Base-by-base conservation (phyloP, 2,113 vertebrate species). In the Urocolius indicus region DNA sequence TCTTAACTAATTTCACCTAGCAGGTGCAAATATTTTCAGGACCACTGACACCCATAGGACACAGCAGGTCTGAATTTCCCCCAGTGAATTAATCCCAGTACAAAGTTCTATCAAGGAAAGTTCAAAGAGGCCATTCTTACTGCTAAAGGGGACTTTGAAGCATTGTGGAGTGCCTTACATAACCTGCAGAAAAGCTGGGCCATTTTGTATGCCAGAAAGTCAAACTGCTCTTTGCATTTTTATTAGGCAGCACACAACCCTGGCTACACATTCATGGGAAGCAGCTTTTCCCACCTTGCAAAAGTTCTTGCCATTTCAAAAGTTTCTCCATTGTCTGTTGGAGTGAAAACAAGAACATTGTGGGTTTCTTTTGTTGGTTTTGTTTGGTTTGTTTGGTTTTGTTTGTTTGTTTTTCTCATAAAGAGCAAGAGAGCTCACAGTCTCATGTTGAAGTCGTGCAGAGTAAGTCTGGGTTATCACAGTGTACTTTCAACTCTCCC, bases 361-460 rank as follows among this genome's bases (percentile, higher is more conserved):
- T 41, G 38, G 38, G 12, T 41, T 41, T 41, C 38, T 41, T 41
- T 41, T 41, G 38, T 41, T 41, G 38, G 38, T 41, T 41, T 41
- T 41, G 38, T 9, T 12, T 41, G 9, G 38, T 9, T 41, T 41
- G 9, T 81, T 51, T 11, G 51, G 5, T 21, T 8, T 19, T n/a
- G 48, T 36, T 20, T 61, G 15, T 23, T 27, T 38, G 32, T 48
- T 9, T 27, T n/a, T 34, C 23, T 7, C 8, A 41, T 23, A n/a
- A 66, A 67, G 8, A 78, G 8, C 24, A 43, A 84, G 8, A 57
- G 19, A 22, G 41, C 21, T 55, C 59, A n/a, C 24, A 77, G 29
- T 29, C 54, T 66, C 27, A 11, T 63, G 20, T 18, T 54, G 13
- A 27, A 1, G 22, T 9, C 1, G 0, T 3, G 11, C 0, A 1